phyloP scores from a whole-genome alignment of 37 sponge, comb jelly and placozoan genomes.

The Amphimedon queenslandica region DNA sequence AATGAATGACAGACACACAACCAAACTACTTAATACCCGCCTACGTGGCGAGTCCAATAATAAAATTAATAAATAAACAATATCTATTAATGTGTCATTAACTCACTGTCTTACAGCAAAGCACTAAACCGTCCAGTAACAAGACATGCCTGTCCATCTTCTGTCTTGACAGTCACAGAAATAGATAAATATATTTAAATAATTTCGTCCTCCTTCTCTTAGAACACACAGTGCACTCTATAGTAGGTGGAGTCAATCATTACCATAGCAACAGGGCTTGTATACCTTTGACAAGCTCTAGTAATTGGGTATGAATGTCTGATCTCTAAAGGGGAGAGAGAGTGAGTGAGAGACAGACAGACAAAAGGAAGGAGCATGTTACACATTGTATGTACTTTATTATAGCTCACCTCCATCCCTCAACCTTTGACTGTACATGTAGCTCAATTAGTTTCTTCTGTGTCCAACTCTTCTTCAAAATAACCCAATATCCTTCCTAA shows the following conservation, averaged over 20 bases:
- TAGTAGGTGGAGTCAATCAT: constrained; percentile 6
- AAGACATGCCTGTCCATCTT: constrained; percentile 79
- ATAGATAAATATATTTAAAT: not conserved
- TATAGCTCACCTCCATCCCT: constrained; percentile 63
- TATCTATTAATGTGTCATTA: not conserved
- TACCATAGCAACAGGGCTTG: constrained; percentile 1
- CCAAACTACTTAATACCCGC: constrained; percentile 69
- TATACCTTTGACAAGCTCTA: constrained; percentile 69
- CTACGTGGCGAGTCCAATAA: constrained; percentile 39
- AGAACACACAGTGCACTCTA: constrained; percentile 50
- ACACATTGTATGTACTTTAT: not conserved
- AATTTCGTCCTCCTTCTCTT: constrained; percentile 41
- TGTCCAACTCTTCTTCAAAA: constrained; percentile 36
- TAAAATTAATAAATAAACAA: not conserved
- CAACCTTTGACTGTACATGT: constrained; percentile 75
- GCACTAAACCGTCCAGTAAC: constrained; percentile 66
- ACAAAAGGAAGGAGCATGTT: not conserved
- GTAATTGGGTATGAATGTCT: constrained; percentile 50
- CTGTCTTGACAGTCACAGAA: constrained; percentile 2
- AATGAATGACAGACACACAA: constrained; percentile 81
- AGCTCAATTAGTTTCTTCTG: constrained; percentile 39
- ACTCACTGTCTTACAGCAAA: constrained; percentile 57
- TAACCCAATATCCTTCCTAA: constrained; percentile 48
- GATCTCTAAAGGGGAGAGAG: constrained; percentile 37
- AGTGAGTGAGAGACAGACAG: too few species aligned